Conservation (phyloP, 2,797 vertebrate species). For the Hafferia zeledoni region DNA sequence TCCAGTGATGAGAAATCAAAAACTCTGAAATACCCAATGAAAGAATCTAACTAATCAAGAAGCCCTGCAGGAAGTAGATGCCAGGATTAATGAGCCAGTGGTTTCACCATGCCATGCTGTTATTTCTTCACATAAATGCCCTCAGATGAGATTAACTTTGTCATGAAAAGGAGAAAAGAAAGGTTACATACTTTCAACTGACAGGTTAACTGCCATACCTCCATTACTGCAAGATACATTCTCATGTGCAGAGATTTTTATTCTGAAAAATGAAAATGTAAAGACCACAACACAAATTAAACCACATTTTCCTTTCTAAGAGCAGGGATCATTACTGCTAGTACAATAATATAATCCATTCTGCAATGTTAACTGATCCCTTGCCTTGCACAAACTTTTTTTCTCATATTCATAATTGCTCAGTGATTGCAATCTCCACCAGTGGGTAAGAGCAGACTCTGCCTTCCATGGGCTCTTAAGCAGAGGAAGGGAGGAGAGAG, state of each 20-base stretch:
- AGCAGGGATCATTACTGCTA: conserved; percentile 35
- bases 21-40: conserved; percentile 75
- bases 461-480: conserved; percentile 24
- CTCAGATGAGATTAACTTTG: conserved; percentile 80
- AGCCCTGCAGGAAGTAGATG: conserved; percentile 79
- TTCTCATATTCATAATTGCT: conserved; percentile 48
- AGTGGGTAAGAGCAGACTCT: neutral
- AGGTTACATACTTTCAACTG: conserved; percentile 78
- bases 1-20: conserved; percentile 80
- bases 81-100: conserved; percentile 81
- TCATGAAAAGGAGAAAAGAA: conserved; percentile 80
- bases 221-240: conserved; percentile 71
- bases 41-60: conserved; percentile 81
- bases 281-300: conserved; percentile 72
- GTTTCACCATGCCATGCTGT: conserved; percentile 78
- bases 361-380: neutral
- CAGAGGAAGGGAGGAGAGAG: neutral
- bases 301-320: conserved; percentile 67
- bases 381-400: conserved; percentile 57
- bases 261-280: conserved; percentile 74
- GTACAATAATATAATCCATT: conserved; percentile 23
- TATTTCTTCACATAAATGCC: conserved; percentile 81
- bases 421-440: conserved; percentile 22
- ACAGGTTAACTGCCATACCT: conserved; percentile 76
- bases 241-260: conserved; percentile 67